Evolutionary conservation across 2,888 invertebrate species (phyloP), one percentile per base, ranked within the genome.

Genomic region (Apeira syringaria): DNA sequence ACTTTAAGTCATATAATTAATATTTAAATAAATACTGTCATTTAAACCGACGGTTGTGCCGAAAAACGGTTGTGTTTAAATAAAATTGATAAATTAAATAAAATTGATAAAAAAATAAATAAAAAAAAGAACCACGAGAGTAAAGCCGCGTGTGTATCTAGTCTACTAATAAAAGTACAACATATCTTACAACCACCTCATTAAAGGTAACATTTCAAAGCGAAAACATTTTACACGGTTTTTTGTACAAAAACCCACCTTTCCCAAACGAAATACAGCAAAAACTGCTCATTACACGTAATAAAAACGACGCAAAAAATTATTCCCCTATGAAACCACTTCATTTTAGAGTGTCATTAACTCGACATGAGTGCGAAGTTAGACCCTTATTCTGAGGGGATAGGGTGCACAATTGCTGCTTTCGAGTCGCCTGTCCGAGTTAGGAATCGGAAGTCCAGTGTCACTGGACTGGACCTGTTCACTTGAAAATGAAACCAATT

Each of bases 401-500:
- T 62, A 76, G 55, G 59, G 72, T 70, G 28, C 57, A 68, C 70
- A 74, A 77, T 78, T 67, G 74, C 59, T 52, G 57, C 53, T 55
- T 56, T 52, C 49, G 39, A 50, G 47, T 42, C 61, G 59, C 58
- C 53, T 56, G 56, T 39, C 38, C 38, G 59, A 62, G 74, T 69
- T 68, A 69, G 62, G 62, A 65, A 62, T 64, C 67, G 70, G 67
- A 74, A 74, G 80, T 81, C 77, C 75, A 58, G 64, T 75, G 81
- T 78, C 78, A 74, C 65, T 55, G 70, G 68, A 63, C 72, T 66
- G 77, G 74, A 80, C 84, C 82, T 87, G 87, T 74, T 86, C 82
- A 75, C 74, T 83, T 64, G 72, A 82, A 88, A 88, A 88, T 87
- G 88, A 88, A 88, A 86, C 86, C 87, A 87, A 87, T 87, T 85